These are phyloP conservation scores for Trachops cirrhosus DNA, from an alignment of 2,797 vertebrate genomes.

Conservation along the genomic window DNA sequence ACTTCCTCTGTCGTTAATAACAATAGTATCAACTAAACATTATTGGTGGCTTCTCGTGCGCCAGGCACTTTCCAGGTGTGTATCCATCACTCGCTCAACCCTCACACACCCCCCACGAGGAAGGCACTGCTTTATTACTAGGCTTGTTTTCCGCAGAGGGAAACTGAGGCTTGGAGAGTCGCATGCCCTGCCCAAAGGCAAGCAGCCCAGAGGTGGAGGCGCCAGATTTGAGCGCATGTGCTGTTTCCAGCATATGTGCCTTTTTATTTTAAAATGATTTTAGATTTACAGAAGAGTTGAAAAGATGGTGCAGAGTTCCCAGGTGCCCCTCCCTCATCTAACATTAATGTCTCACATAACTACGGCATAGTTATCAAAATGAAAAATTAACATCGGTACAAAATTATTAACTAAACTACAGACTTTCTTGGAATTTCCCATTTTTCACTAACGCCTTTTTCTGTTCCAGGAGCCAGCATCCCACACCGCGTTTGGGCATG, in stretches of 20 bases:
- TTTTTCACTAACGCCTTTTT: neutral
- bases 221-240: neutral
- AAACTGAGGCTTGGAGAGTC: neutral
- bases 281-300: neutral
- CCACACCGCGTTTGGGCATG: rapidly evolving
- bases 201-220: neutral
- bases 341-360: neutral
- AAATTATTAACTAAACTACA: neutral
- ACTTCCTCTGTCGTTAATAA: slow-evolving; percentile 25
- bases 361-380: neutral
- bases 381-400: neutral
- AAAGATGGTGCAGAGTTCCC: neutral
- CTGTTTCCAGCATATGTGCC: neutral
- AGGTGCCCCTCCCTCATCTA: neutral
- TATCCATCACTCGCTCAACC: neutral
- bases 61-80: neutral
- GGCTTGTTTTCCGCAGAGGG: neutral
- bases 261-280: neutral
- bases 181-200: neutral
- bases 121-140: neutral
- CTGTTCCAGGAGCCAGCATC: neutral
- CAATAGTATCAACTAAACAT: neutral
- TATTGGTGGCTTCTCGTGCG: neutral
- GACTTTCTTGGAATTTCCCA: neutral
- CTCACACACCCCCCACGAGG: neutral